Conservation (phyloP, 2,797 vertebrate genomes). For the Sarcoramphus papa region DNA sequence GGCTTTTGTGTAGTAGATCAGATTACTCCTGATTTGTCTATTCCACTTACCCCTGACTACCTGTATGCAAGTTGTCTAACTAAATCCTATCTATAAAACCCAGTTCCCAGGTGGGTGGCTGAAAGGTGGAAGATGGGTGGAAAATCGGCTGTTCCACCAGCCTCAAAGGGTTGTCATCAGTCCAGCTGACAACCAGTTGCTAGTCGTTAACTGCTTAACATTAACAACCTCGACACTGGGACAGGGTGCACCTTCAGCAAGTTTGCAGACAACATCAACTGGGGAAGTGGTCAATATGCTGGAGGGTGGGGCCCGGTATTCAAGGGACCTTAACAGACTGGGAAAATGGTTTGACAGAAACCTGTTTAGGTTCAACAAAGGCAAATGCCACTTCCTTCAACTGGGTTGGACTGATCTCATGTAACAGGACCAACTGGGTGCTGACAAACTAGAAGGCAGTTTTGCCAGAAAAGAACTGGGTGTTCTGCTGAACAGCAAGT, state of each 20-base stretch:
- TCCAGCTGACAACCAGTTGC: neutral
- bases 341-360: neutral
- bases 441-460: neutral
- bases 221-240: neutral
- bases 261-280: neutral
- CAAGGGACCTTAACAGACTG: neutral
- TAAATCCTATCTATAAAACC: neutral
- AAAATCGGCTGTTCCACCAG: neutral
- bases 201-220: neutral
- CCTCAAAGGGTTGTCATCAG: neutral
- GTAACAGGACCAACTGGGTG: neutral
- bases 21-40: neutral
- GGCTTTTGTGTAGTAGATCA: neutral
- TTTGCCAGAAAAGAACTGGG: neutral
- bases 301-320: neutral
- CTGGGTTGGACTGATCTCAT: neutral
- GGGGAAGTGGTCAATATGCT: neutral
- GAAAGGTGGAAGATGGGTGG: neutral
- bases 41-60: neutral
- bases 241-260: neutral
- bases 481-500: neutral
- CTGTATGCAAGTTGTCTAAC: neutral
- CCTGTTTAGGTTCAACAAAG: neutral
- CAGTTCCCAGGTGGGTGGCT: neutral
- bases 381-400: neutral